phyloP scores from a whole-genome alignment of 1,140 invertebrate genomes.

The Rhopalosiphum maidis region DNA sequence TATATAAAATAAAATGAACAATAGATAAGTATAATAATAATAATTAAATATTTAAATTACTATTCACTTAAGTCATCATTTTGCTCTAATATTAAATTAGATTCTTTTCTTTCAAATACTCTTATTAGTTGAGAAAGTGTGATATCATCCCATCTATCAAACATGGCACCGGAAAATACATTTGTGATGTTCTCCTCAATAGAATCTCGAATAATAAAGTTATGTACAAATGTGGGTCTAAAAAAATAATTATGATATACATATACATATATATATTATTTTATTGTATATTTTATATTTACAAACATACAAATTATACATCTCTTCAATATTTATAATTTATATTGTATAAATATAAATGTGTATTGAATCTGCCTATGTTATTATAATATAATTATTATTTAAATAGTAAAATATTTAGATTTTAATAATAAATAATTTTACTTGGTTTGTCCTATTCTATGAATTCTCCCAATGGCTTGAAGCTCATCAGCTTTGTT shows the following conservation, averaged over 20 bases:
- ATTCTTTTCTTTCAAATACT: slow-evolving; percentile 46
- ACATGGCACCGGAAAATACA: neutral
- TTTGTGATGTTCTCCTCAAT: slow-evolving; percentile 49
- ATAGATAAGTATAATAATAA: neutral
- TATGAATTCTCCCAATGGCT: slow-evolving; percentile 79
- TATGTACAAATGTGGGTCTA: slow-evolving; percentile 49
- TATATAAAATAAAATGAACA: neutral
- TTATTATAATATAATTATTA: neutral
- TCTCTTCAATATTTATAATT: neutral
- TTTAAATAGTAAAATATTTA: neutral
- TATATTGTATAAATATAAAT: no score
- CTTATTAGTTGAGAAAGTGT: slow-evolving; percentile 21
- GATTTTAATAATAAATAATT: neutral
- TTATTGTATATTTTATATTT: no score
- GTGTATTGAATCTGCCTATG: neutral
- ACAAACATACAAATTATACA: neutral
- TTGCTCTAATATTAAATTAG: neutral
- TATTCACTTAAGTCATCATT: neutral
- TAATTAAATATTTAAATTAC: neutral
- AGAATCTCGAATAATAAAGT: slow-evolving; percentile 38
- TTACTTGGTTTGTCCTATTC: slow-evolving; percentile 79
- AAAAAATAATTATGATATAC: neutral
- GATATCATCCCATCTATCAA: slow-evolving; percentile 26
- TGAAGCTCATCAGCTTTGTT: slow-evolving; percentile 78
- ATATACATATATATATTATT: neutral